These are phyloP conservation scores for Tragelaphus eurycerus DNA, from an alignment of 2,797 vertebrate species.

Conservation along the genomic window DNA sequence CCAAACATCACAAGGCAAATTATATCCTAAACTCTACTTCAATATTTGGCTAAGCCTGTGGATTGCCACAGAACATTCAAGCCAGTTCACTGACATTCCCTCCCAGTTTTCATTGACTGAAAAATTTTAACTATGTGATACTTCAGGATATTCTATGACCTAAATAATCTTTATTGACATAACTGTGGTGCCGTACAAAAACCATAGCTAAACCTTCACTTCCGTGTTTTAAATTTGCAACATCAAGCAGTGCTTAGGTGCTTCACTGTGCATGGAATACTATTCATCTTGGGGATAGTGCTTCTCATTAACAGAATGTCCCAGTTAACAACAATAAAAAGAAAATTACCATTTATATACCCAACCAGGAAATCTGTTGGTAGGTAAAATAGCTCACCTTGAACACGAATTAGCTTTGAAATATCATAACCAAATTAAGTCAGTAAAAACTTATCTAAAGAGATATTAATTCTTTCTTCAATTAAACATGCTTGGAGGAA, in stretches of 20 bases:
- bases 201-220: conserved; percentile 78
- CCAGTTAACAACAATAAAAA: conserved; percentile 58
- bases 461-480: conserved; percentile 80
- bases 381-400: conserved; percentile 53
- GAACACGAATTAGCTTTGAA: conserved; percentile 73
- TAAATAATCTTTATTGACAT: conserved; percentile 80
- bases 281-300: conserved; percentile 62
- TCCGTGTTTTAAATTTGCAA: conserved; percentile 76
- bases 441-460: conserved; percentile 83
- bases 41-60: conserved; percentile 80
- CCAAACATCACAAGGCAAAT: conserved; percentile 83
- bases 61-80: conserved; percentile 79
- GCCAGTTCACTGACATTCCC: conserved; percentile 76
- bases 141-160: conserved; percentile 77
- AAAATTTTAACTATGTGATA: conserved; percentile 77
- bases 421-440: conserved; percentile 80
- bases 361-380: conserved; percentile 58
- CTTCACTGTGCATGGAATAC: conserved; percentile 64
- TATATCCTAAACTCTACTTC: conserved; percentile 83
- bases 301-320: conserved; percentile 62
- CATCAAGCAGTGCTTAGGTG: conserved; percentile 71
- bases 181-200: conserved; percentile 81
- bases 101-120: conserved; percentile 75
- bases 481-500: conserved; percentile 82
- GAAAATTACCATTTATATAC: conserved; percentile 64